These are phyloP conservation scores for Clarias gariepinus DNA, from an alignment of 2,113 vertebrate genomes.

Conservation along the genomic window DNA sequence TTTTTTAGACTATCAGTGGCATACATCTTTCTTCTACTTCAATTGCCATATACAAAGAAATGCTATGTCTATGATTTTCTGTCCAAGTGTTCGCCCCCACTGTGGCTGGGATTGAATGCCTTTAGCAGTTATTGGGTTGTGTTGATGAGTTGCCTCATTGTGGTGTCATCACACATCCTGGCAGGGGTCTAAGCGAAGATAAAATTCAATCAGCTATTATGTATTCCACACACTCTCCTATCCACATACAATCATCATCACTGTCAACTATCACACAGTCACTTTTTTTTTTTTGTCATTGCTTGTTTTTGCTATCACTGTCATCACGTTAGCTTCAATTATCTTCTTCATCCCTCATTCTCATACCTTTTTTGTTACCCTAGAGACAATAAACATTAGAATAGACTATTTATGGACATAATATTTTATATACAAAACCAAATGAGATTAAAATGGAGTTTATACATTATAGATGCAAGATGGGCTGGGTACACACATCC, in stretches of 20 bases:
- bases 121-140: constrained; percentile 24
- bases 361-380: not conserved
- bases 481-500: constrained; percentile 31
- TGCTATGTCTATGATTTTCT: not conserved
- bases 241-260: not conserved
- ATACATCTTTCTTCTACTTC: not conserved
- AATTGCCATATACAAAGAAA: constrained; percentile 4
- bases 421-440: constrained; percentile 37
- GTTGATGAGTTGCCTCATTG: constrained; percentile 30
- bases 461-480: constrained; percentile 39
- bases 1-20: not conserved
- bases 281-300: no score
- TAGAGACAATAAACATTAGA: not conserved
- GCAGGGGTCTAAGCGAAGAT: constrained; percentile 24
- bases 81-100: constrained; percentile 10
- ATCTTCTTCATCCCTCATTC: not conserved
- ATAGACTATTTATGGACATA: not conserved
- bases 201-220: not conserved
- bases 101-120: constrained; percentile 18
- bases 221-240: not conserved
- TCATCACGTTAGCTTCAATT: not conserved
- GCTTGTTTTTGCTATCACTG: not conserved
- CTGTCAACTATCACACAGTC: not conserved
- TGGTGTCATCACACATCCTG: constrained; percentile 20
- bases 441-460: constrained; percentile 10